Evolutionary conservation across 2,797 vertebrate genomes (phyloP).

Genomic region (Nyctibius grandis): DNA sequence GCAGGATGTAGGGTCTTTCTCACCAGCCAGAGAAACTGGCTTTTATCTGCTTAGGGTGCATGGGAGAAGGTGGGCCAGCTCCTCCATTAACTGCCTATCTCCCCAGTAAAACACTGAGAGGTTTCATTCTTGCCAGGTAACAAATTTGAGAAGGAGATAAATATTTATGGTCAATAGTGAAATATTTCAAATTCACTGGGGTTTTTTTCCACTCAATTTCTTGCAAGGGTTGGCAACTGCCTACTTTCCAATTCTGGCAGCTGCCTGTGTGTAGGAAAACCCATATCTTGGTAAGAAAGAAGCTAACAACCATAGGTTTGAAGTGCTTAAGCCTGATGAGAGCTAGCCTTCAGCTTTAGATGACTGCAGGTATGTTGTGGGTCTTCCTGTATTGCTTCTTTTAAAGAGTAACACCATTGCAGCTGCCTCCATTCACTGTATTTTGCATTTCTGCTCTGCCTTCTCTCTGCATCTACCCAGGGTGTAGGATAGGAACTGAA

Average conservation of each 20-base stretch:
- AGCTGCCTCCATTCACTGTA: not conserved
- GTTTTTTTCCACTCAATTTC: not conserved
- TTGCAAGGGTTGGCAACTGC: not conserved
- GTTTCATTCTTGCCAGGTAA: not conserved
- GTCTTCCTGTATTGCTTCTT: not conserved
- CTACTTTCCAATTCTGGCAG: not conserved
- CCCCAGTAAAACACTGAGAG: not conserved
- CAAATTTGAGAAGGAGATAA: not conserved
- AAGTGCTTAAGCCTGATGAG: not conserved
- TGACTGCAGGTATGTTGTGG: not conserved
- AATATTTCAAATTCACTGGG: not conserved
- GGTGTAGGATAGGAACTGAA: not conserved
- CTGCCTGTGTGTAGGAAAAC: not conserved
- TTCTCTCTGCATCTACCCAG: not conserved
- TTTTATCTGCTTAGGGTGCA: not conserved
- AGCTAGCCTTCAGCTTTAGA: not conserved
- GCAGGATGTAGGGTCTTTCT: not conserved
- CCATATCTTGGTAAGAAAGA: not conserved
- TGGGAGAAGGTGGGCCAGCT: not conserved
- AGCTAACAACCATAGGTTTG: not conserved
- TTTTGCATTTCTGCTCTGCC: not conserved
- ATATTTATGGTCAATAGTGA: not conserved
- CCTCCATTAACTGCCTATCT: not conserved
- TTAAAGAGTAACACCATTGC: not conserved
- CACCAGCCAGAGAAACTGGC: not conserved